Base-by-base conservation (phyloP, 2,797 vertebrate genomes). In the Fundulus diaphanus region DNA sequence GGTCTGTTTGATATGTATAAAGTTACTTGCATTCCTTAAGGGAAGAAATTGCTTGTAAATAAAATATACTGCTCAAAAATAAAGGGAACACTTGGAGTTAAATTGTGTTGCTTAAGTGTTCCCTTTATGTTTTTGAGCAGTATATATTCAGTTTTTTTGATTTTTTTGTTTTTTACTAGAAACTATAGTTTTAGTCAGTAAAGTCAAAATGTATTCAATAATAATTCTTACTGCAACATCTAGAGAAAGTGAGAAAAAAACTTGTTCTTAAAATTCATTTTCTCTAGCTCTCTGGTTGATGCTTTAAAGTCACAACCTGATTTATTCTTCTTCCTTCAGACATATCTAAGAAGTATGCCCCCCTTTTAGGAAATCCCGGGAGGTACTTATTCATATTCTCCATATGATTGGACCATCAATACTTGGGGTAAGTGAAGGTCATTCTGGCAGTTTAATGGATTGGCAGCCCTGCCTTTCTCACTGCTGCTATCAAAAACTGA, bases 401-500 rank as follows among this genome's bases (percentile, higher is more conserved):
- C 48, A 76, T 89, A 92, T 93, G 92, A 94, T 93, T 93, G 89
- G 87, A 88, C 87, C 88, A 93, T 93, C 91, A 93, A 93, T 93
- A 93, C 85, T 80, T 81, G 82, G 90, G 90, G 87, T 91, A 91
- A 91, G 89, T 91, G 91, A 94, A 94, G 93, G 93, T 93, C 89
- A 85, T 77, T 76, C 52, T 88, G 92, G 92, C 91, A 92, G 92
- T 73, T 92, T 93, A 86, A 93, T 61, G 67, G 80, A 79, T 85
- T 85, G 76, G 70, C 84, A 69, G 80, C 73, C 90, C 87, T 76
- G 70, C 82, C 81, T 84, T 77, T 77, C 70, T 74, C 54, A 7
- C 78, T 84, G 76, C 71, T 70, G 61, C 77, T 72, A 72, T 63
- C 51, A 82, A 68, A 80, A 80, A 70, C 74, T 78, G 33, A 74